phyloP scores from a whole-genome alignment of 1,140 invertebrate genomes.

The Drosophila melanica region DNA sequence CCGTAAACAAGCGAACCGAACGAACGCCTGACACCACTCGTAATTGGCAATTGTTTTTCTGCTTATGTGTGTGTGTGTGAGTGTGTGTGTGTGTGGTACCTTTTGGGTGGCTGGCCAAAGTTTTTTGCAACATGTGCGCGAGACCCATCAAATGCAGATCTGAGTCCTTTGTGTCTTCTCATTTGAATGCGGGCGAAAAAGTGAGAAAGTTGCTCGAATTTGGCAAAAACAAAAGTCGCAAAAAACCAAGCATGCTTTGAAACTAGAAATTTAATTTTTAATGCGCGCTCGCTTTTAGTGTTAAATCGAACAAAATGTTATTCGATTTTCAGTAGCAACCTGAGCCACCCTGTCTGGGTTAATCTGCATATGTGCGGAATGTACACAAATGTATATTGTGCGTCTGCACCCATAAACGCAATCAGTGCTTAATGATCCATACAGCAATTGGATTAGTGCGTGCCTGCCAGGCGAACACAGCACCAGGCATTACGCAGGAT shows the following conservation, averaged over 20 bases:
- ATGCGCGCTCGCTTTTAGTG: conserved; percentile 44
- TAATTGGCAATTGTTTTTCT: conserved; percentile 82
- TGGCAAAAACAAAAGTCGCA: not conserved
- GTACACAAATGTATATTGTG: conserved; percentile 8
- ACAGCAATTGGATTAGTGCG: conserved; percentile 73
- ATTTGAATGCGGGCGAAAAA: conserved; percentile 60
- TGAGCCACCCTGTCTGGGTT: conserved; percentile 26
- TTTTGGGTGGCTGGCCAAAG: conserved; percentile 48
- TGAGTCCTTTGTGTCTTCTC: conserved; percentile 30
- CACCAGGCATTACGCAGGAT: conserved; percentile 1
- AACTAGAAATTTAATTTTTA: conserved; percentile 39
- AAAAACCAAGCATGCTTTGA: not conserved
- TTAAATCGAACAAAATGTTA: conserved; percentile 56
- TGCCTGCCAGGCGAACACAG: conserved; percentile 46
- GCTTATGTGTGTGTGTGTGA: conserved; percentile 45
- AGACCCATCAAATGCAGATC: conserved; percentile 70
- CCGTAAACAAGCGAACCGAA: conserved; percentile 53
- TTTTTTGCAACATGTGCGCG: conserved; percentile 71
- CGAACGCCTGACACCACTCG: conserved; percentile 41
- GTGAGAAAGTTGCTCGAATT: conserved; percentile 22
- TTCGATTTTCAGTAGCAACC: conserved; percentile 18
- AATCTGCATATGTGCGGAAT: conserved; percentile 61
- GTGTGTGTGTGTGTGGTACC: conserved; percentile 41
- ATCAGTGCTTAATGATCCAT: conserved; percentile 79
- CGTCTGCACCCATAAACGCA: conserved; percentile 66